Evolutionary conservation across 2,797 vertebrate genomes (phyloP).

Genomic region (Rhabdomys pumilio): DNA sequence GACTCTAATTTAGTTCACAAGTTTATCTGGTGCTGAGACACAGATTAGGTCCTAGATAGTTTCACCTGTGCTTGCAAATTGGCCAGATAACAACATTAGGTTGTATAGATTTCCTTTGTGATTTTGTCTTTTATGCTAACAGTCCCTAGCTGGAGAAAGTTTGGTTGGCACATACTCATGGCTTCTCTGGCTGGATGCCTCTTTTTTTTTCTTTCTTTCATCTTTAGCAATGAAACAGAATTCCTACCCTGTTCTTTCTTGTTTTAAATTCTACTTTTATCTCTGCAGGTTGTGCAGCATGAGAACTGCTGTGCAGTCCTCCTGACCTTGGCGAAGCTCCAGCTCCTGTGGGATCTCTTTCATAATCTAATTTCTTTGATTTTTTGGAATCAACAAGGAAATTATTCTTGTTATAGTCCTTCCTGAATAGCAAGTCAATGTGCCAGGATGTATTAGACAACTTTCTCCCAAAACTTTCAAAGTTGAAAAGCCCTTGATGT

Average conservation of each 20-base stretch:
- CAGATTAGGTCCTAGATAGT: constrained; percentile 46
- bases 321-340: constrained; percentile 17
- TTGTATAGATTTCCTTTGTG: constrained; percentile 28
- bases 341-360: background rate
- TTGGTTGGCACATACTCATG: background rate
- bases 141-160: background rate
- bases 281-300: background rate
- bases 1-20: constrained; percentile 44
- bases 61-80: constrained; percentile 59
- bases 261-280: constrained; percentile 55
- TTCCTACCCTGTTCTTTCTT: background rate
- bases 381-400: constrained; percentile 66
- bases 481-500: constrained; percentile 5
- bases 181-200: background rate
- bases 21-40: constrained; percentile 34
- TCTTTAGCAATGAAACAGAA: constrained; percentile 2
- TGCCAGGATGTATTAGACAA: background rate
- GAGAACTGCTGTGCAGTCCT: constrained; percentile 1
- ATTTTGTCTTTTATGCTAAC: constrained; percentile 59
- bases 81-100: constrained; percentile 17
- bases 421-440: constrained; percentile 27
- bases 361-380: constrained; percentile 58
- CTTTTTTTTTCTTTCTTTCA: constrained; percentile 47
- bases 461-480: constrained; percentile 28
- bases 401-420: background rate